These are phyloP conservation scores for Micrastur ruficollis DNA, from an alignment of 2,797 vertebrate species.

Conservation along the genomic window DNA sequence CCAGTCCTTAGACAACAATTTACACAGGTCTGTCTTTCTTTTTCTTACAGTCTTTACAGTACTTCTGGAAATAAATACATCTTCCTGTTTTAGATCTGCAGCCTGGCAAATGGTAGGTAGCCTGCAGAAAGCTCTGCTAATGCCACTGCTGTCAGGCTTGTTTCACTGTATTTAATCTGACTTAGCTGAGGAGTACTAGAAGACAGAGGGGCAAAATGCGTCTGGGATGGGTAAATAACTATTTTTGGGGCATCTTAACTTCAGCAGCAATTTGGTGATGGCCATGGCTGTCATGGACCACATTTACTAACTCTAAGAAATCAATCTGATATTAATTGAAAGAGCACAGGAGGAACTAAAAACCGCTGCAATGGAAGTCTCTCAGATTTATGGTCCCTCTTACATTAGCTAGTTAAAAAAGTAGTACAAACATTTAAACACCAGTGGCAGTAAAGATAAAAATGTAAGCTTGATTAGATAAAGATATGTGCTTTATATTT, in stretches of 20 bases:
- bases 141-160: neutral
- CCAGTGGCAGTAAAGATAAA: slow-evolving; percentile 66
- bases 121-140: neutral
- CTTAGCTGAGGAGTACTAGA: neutral
- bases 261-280: neutral
- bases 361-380: neutral
- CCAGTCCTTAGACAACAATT: neutral
- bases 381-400: slow-evolving; percentile 29
- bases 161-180: neutral
- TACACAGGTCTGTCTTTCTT: neutral
- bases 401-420: slow-evolving; percentile 37
- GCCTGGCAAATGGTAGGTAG: neutral
- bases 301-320: neutral
- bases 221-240: neutral
- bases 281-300: neutral
- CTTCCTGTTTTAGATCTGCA: neutral
- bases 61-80: neutral
- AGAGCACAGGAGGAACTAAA: neutral
- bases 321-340: neutral
- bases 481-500: neutral
- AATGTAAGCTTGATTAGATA: slow-evolving; percentile 55
- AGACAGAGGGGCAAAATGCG: neutral
- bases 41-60: neutral
- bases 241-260: neutral
- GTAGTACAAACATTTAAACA: slow-evolving; percentile 60